A percentile compares a stretch with the other conserved stretches of the same genome.
These are phyloP conservation scores for Todiramphus saurophagus DNA, from an alignment of 2,113 vertebrate genomes.

Conservation along the genomic window DNA sequence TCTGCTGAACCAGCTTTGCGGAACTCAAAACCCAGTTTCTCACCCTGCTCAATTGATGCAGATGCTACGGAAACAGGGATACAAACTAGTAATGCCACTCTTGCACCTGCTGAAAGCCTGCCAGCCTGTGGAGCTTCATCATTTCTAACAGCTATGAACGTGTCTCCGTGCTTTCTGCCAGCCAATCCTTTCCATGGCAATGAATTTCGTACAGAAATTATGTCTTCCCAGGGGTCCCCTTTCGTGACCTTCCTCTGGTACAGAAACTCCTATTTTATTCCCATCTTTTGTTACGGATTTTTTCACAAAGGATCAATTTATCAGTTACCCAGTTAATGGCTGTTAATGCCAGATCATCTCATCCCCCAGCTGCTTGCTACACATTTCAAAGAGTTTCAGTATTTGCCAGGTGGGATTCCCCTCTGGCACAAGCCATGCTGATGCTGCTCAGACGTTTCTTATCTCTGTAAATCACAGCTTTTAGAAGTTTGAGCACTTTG, in stretches of 20 bases:
- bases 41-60: neutral
- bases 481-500: neutral
- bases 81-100: neutral
- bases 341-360: neutral
- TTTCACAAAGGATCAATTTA: neutral
- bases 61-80: neutral
- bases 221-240: neutral
- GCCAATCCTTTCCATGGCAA: neutral
- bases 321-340: neutral
- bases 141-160: neutral
- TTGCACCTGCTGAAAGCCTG: neutral
- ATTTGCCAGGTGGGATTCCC: neutral
- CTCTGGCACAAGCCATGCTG: fast-evolving
- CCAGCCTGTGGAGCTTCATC: neutral
- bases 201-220: neutral
- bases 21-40: neutral
- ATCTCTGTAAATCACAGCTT: neutral
- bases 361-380: neutral
- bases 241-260: neutral
- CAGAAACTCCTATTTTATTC: neutral
- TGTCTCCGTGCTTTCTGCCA: neutral
- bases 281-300: neutral
- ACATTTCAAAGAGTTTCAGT: neutral
- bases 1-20: neutral
- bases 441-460: neutral